Evolutionary conservation across 2,113 vertebrate genomes (phyloP).

Genomic region (Phaetusa simplex): DNA sequence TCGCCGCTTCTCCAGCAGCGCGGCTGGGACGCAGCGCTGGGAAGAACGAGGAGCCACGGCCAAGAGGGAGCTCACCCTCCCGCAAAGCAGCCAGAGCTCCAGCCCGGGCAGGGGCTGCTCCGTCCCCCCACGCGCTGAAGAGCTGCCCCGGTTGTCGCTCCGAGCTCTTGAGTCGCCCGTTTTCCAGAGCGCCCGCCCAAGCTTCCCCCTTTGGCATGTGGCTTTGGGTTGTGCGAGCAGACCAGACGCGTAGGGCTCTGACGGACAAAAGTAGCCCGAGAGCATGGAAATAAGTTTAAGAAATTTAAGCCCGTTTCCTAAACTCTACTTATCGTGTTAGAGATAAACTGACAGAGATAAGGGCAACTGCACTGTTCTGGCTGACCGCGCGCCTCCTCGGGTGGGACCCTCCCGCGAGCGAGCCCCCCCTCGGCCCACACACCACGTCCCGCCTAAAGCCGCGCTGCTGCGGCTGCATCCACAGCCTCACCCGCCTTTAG

Average conservation of each 20-base stretch:
- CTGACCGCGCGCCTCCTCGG: background rate
- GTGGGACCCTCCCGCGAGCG: background rate
- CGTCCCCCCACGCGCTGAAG: accelerated
- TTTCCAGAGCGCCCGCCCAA: background rate
- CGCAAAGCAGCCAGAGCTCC: background rate
- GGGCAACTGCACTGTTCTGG: background rate
- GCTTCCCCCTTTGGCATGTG: accelerated
- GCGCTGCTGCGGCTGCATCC: accelerated
- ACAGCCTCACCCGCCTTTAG: background rate
- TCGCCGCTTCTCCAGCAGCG: background rate
- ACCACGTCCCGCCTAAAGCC: accelerated
- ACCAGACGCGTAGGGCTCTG: accelerated
- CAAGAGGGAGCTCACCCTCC: background rate
- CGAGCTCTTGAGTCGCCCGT: background rate
- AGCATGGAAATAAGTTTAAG: background rate
- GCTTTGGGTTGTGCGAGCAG: background rate
- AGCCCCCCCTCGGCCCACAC: accelerated
- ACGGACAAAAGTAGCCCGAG: accelerated
- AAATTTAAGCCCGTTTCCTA: background rate
- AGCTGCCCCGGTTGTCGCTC: background rate
- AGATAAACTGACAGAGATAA: too few relatives aligned
- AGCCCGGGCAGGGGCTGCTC: background rate
- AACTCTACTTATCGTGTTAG: accelerated
- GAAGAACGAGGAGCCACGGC: background rate
- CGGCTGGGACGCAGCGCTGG: background rate